Conservation (phyloP, 2,113 vertebrate genomes). For the Lycaon pictus region DNA sequence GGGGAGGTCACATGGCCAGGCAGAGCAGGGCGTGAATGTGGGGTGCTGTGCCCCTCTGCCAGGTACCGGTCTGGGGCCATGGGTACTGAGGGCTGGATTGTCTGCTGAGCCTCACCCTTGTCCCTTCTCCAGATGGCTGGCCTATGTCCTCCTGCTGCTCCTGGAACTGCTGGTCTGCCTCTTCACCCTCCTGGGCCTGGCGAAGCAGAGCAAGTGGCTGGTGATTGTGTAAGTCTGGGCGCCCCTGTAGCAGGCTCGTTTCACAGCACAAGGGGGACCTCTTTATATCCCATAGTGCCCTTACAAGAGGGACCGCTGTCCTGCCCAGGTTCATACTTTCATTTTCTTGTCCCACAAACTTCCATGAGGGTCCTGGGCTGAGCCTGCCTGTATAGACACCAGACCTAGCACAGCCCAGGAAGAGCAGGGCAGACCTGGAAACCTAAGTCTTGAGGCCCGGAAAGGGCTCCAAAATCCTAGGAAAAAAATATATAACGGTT, state of each 20-base stretch:
- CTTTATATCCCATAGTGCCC: neutral
- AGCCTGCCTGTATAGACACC: too few relatives aligned
- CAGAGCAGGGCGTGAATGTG: accelerated
- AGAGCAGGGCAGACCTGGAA: neutral
- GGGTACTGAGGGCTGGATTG: neutral
- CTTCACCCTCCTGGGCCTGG: constrained; percentile 94
- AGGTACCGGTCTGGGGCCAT: neutral
- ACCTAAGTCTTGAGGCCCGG: accelerated
- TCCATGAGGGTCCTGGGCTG: neutral
- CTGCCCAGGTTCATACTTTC: neutral
- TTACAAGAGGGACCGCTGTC: accelerated
- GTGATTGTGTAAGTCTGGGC: constrained; percentile 91
- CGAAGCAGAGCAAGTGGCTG: constrained; percentile 95
- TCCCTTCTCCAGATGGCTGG: constrained; percentile 90
- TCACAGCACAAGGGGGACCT: neutral
- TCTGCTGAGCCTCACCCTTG: neutral
- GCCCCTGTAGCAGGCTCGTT: accelerated
- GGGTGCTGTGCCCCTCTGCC: neutral
- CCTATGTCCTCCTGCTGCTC: constrained; percentile 92
- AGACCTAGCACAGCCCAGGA: neutral
- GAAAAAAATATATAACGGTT: accelerated
- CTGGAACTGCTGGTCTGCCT: constrained; percentile 94
- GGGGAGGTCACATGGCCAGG: neutral
- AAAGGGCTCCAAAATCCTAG: neutral
- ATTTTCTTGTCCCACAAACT: neutral